phyloP scores from a whole-genome alignment of 2,113 vertebrate genomes.

The Pachyramphus minor region DNA sequence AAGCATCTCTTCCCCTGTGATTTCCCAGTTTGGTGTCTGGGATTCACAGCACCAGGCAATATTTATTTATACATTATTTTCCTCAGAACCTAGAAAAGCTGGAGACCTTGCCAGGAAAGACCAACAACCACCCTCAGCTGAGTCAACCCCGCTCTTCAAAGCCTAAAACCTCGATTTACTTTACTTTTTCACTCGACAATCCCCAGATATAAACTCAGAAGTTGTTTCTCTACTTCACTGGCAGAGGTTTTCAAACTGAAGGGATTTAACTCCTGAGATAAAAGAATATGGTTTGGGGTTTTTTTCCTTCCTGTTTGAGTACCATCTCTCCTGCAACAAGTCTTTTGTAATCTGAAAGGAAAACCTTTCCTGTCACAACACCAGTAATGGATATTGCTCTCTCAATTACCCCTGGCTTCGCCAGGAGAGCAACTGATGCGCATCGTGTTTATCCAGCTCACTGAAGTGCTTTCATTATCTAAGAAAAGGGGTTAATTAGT shows the following conservation, averaged over 20 bases:
- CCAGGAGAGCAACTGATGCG: constrained; percentile 61
- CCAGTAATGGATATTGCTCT: constrained; percentile 55
- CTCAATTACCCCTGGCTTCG: constrained; percentile 47
- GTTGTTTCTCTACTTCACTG: neutral
- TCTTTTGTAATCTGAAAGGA: constrained; percentile 44
- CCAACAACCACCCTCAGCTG: neutral
- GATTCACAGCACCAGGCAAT: neutral
- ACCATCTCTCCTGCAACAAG: constrained; percentile 21
- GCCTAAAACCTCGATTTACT: neutral
- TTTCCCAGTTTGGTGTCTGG: neutral
- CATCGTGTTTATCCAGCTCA: constrained; percentile 62
- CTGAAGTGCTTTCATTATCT: constrained; percentile 63
- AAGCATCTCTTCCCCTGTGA: neutral
- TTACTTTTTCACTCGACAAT: neutral
- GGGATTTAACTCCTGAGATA: neutral
- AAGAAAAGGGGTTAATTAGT: constrained; percentile 67
- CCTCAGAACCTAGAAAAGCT: neutral
- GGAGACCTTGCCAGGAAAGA: neutral
- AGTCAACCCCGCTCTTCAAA: neutral
- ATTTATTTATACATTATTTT: neutral
- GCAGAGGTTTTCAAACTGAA: neutral
- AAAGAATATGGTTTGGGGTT: neutral
- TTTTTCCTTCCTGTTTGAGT: neutral
- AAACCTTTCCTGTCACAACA: constrained; percentile 56
- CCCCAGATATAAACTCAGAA: neutral